phyloP scores from a whole-genome alignment of 1,140 invertebrate genomes.

The Phenacoccus solenopsis region DNA sequence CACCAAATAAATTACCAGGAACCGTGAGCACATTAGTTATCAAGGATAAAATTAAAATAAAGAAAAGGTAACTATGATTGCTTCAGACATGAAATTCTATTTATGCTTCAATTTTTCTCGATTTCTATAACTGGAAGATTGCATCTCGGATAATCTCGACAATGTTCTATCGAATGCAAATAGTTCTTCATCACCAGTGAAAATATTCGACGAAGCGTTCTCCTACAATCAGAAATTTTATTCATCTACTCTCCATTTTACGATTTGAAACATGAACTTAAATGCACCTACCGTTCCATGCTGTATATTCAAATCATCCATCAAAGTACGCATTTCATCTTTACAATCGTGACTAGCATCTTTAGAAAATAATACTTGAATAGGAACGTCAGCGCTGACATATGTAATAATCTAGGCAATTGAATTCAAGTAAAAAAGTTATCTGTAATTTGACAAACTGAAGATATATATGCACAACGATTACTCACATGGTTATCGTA shows the following conservation, averaged over 20 bases:
- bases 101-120: slow-evolving; percentile 29
- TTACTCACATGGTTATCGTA: slow-evolving; percentile 78
- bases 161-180: slow-evolving; percentile 93
- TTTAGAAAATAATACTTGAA: slow-evolving; percentile 57
- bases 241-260: no score
- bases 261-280: not conserved
- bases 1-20: not conserved
- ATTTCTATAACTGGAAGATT: slow-evolving; percentile 83
- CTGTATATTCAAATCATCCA: slow-evolving; percentile 12
- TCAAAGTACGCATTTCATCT: not conserved
- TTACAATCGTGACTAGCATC: slow-evolving; percentile 13
- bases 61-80: not conserved
- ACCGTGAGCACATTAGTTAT: not conserved
- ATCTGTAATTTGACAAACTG: not conserved
- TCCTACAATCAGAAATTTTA: slow-evolving; percentile 45
- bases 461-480: not conserved
- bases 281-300: not conserved
- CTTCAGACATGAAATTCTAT: not conserved
- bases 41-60: not conserved
- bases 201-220: slow-evolving; percentile 65
- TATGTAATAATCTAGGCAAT: slow-evolving; percentile 53
- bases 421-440: not conserved
- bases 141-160: slow-evolving; percentile 89
- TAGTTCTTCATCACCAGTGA: slow-evolving; percentile 92
- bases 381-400: slow-evolving; percentile 60